Evolutionary conservation across 2,797 vertebrate species (phyloP).

Genomic region (Coluber constrictor): DNA sequence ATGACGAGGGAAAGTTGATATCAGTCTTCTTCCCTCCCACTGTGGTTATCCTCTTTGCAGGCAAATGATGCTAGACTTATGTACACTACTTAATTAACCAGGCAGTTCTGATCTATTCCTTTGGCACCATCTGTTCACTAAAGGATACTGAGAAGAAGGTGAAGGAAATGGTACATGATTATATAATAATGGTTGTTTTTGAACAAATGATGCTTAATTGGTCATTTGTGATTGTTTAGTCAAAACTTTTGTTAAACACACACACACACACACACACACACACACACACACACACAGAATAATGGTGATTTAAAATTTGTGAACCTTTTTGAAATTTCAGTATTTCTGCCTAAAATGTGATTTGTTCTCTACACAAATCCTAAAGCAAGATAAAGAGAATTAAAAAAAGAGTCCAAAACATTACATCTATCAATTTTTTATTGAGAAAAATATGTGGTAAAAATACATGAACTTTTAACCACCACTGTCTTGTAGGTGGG

Average conservation of each 20-base stretch:
- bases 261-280: not conserved
- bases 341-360: not conserved
- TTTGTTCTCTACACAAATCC: not conserved
- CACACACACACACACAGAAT: not conserved
- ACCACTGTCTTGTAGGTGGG: not conserved
- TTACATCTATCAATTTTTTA: not conserved
- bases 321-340: not conserved
- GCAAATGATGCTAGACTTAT: not conserved
- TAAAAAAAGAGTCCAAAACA: not conserved
- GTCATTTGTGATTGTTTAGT: constrained; percentile 11
- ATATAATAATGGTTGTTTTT: constrained; percentile 7
- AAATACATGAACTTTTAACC: not conserved
- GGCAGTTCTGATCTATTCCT: constrained; percentile 16
- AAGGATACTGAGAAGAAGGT: constrained; percentile 11
- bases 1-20: not conserved
- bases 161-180: constrained; percentile 19
- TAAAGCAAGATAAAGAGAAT: not conserved
- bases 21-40: not conserved
- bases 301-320: not conserved
- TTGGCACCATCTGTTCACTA: constrained; percentile 19
- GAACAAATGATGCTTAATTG: constrained; percentile 18
- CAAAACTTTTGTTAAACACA: not conserved
- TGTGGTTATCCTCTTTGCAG: not conserved
- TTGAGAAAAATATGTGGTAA: not conserved
- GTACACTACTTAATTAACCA: constrained; percentile 12